Base-by-base conservation (phyloP, 2,113 vertebrate genomes). In the Urocynchramus pylzowi region DNA sequence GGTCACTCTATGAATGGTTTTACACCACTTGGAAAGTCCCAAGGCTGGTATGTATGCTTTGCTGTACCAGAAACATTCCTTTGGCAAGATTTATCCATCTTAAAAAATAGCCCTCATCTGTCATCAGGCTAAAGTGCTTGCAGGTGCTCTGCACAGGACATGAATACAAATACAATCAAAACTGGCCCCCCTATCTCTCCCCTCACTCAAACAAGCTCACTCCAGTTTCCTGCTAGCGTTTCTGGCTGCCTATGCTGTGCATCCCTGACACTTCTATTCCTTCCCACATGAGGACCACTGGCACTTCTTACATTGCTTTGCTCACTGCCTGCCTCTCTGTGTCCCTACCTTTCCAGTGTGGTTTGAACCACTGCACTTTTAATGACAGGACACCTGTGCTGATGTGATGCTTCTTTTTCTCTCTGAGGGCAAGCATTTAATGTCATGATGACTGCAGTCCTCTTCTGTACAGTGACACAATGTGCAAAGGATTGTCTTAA, bases 261-360 rank as follows among this genome's bases (percentile, higher is more conserved):
- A 50, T 10, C 24, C 13, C 26, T 30, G 23, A 37, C 22, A 30
- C 8, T 44, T 44, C 27, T 15, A 6, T 12, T 50, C 39, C 24
- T 49, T 65, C 16, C 35, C 31, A 53, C 60, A n/a, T 60, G 39
- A 54, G 1, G 1, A 24, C 3, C 0, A 0, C 41, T n/a, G 35
- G 7, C 11, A 49, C 35, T 81, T 74, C 17, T 49, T 31, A 7
- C 15, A 33, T 19, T 49, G 5, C 16, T 56, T 68, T 68, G 5
- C 24, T 63, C 1, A 0, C 37, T 64, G 24, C 28, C 16, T 44
- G 24, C 52, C 30, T 67, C 28, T 57, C 33, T 52, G 0, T 30
- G 16, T 49, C 37, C 10, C 21, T 44, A 1, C 9, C 10, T 85
- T 44, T 63, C 21, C 44, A 44, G 12, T 0, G 1, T 14, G 16